Evolutionary conservation across 2,888 invertebrate genomes (phyloP).

Genomic region (Thelaira solivaga): DNA sequence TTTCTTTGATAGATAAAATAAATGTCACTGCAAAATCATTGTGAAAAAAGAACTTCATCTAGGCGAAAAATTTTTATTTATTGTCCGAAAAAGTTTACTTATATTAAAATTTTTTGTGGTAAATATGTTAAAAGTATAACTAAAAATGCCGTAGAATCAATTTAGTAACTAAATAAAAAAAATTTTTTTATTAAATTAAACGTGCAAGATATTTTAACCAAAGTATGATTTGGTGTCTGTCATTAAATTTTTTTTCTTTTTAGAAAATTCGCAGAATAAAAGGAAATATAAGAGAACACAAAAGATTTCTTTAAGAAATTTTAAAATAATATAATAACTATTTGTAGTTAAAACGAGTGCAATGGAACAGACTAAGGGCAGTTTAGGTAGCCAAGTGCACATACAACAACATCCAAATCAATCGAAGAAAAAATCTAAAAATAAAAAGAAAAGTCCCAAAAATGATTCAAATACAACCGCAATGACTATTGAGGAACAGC

Average conservation of each 20-base stretch:
- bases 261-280: conserved; percentile 6
- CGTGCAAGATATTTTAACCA: background rate
- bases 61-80: conserved; percentile 34
- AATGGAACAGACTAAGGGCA: conserved; percentile 53
- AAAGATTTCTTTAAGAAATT: conserved; percentile 13
- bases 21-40: conserved; percentile 53
- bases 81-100: conserved; percentile 13
- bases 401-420: conserved; percentile 53
- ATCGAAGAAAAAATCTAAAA: conserved; percentile 64
- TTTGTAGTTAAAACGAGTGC: conserved; percentile 40
- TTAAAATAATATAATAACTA: conserved; percentile 10
- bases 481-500: conserved; percentile 22
- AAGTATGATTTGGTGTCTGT: conserved; percentile 46
- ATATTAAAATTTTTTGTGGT: conserved; percentile 13
- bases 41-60: conserved; percentile 48
- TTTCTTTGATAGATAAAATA: conserved; percentile 48
- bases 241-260: conserved; percentile 47
- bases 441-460: conserved; percentile 63
- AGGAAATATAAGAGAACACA: background rate
- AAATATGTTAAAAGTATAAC: conserved; percentile 23
- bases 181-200: background rate
- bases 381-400: conserved; percentile 45
- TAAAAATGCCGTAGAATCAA: background rate
- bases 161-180: background rate
- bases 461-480: conserved; percentile 27